Base-by-base conservation (phyloP, 2,888 invertebrate species). In the Platynereis dumerilii region DNA sequence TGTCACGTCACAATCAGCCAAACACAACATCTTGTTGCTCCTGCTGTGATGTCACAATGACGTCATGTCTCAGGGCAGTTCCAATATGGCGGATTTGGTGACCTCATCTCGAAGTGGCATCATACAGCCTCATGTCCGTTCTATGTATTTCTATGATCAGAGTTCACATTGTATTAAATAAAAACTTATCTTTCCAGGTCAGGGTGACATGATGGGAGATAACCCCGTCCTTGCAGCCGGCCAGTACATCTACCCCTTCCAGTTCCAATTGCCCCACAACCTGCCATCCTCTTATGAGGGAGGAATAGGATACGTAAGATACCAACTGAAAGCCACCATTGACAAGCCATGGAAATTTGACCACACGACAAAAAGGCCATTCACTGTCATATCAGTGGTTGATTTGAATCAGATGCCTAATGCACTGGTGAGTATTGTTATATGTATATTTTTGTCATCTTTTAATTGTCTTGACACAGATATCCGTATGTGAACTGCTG, bases 311-410 rank as follows among this genome's bases (percentile, higher is more conserved):
- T 85, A 80, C 92, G 94, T 94, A 39, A 87, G 92, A 17, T 95
- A 94, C 78, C 89, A 89, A 1, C 87, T 92, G 15, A 92, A 91
- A 83, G 91, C 91, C 0, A 89, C 88, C 0, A 86, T 94, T 24
- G 92, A 93, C 78, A 87, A 91, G 22, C 91, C 93, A 3, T 92
- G 92, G 89, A 91, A 91, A 76, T 91, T 91, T 80, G 93, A 94
- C 84, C 91, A 92, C 78, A 91, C 91, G 73, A 89, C 90, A 55
- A 92, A 92, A 85, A 88, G 88, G 83, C 90, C 91, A 1, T 93
- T 94, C 78, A 92, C 92, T 59, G 90, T 95, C 12, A 88, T 93
- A 66, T 90, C 91, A 66, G 89, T 91, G 3, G 87, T 93, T 72
- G 94, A 94, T 84, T 87, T 95, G 71, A 94, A 94, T 86, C 27